Evolutionary conservation across 2,888 invertebrate species (phyloP).

Genomic region (Sisyra nigra): DNA sequence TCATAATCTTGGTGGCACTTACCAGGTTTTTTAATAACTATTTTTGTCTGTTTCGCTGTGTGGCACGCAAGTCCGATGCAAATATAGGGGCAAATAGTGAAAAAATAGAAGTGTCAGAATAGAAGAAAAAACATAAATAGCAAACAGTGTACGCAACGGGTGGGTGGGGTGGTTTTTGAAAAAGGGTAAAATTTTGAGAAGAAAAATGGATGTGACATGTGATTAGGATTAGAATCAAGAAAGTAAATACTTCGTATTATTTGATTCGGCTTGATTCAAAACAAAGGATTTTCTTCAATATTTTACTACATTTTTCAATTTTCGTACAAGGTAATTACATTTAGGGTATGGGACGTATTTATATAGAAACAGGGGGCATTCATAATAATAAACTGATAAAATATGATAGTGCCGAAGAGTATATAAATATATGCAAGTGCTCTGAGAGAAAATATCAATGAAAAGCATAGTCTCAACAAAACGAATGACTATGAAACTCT

Average conservation of each 20-base stretch:
- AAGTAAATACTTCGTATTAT: background rate
- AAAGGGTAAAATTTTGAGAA: background rate
- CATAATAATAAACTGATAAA: no score
- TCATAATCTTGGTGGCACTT: conserved; percentile 18
- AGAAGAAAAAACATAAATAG: conserved; percentile 26
- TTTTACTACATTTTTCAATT: no score
- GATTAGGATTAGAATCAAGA: background rate
- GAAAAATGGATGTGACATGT: background rate
- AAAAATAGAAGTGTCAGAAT: conserved; percentile 34
- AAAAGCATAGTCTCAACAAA: no score
- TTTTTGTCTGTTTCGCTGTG: conserved; percentile 33
- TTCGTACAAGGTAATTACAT: no score
- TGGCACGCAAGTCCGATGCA: conserved; percentile 29
- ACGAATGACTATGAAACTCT: no score
- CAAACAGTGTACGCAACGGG: conserved; percentile 5
- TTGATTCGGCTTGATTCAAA: no score
- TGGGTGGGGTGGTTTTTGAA: background rate
- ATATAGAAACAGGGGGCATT: no score
- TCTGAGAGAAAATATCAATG: no score
- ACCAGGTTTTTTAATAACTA: conserved; percentile 32
- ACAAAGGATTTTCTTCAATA: no score
- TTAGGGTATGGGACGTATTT: no score
- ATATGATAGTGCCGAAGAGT: no score
- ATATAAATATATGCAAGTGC: no score
- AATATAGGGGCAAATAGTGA: conserved; percentile 33